A percentile compares a stretch with the other conserved stretches of the same genome.
phyloP scores from a whole-genome alignment of 2,113 vertebrate genomes.

The Leuciscus idus region DNA sequence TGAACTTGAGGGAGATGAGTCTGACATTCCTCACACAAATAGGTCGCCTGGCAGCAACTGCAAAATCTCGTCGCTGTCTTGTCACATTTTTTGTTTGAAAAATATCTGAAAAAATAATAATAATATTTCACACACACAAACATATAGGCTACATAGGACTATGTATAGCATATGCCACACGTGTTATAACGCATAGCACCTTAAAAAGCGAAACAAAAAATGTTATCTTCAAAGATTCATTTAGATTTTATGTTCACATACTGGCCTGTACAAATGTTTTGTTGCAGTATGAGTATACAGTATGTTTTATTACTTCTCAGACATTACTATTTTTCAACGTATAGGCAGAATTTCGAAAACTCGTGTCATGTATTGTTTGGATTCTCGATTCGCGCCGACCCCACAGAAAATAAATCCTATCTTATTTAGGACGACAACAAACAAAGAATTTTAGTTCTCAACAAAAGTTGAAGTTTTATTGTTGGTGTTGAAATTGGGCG shows the following conservation, averaged over 20 bases:
- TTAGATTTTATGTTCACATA: neutral
- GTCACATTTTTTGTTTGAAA: neutral
- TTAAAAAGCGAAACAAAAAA: neutral
- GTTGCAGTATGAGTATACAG: neutral
- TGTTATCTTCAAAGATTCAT: neutral
- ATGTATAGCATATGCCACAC: neutral
- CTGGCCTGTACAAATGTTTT: neutral
- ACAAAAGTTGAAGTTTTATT: conserved; percentile 60
- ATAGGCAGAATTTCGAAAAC: neutral
- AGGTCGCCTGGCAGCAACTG: neutral
- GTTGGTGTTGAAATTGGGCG: conserved; percentile 33
- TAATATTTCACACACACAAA: neutral
- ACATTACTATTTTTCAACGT: neutral
- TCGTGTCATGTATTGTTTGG: neutral
- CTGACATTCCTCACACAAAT: conserved; percentile 33
- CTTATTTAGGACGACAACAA: neutral
- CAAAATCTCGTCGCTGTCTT: neutral
- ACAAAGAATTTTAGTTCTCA: neutral
- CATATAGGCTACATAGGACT: neutral
- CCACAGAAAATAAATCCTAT: neutral
- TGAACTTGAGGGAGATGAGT: conserved; percentile 60
- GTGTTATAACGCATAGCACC: neutral
- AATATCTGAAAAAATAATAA: neutral
- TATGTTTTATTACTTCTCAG: no score
- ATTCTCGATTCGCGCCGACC: neutral